Conservation (phyloP, 1,140 invertebrate genomes). For the Drosophila quadrilineata region DNA sequence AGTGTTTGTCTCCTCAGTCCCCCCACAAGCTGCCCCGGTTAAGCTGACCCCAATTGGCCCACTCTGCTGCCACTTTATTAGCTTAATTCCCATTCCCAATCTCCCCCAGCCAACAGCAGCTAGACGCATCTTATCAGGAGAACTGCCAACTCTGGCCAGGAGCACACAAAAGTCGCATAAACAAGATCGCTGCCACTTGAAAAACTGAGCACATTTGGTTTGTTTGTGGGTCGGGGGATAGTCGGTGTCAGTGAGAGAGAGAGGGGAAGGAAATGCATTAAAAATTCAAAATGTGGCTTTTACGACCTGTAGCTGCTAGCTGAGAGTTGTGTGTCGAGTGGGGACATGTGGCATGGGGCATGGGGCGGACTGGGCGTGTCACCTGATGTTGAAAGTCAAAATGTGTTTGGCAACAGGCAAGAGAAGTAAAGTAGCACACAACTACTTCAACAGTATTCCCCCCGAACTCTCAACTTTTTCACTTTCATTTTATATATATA, state of each 20-base stretch:
- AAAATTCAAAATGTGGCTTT: constrained; percentile 75
- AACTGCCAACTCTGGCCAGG: constrained; percentile 42
- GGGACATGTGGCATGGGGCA: too few species aligned
- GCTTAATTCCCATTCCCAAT: constrained; percentile 28
- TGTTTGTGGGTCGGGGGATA: constrained; percentile 18
- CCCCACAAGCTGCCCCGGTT: neutral
- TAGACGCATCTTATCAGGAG: constrained; percentile 38
- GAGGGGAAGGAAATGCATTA: constrained; percentile 44
- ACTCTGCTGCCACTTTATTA: constrained; percentile 56
- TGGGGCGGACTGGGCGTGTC: neutral
- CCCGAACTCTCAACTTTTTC: constrained; percentile 47
- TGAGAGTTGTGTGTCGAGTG: neutral
- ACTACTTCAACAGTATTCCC: too few species aligned
- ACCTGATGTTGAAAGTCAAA: constrained; percentile 32
- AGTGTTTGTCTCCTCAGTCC: constrained; percentile 11
- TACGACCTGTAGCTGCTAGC: constrained; percentile 42
- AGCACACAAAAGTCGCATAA: constrained; percentile 54
- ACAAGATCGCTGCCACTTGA: constrained; percentile 74
- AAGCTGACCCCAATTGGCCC: constrained; percentile 52
- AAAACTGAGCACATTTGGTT: constrained; percentile 55
- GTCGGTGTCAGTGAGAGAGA: too few species aligned
- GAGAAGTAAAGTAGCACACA: neutral
- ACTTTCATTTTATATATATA: constrained; percentile 70
- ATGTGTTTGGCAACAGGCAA: constrained; percentile 3
- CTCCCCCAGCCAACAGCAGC: neutral